Conservation (phyloP, 2,888 invertebrate species). For the Himalopsyche tibetana region DNA sequence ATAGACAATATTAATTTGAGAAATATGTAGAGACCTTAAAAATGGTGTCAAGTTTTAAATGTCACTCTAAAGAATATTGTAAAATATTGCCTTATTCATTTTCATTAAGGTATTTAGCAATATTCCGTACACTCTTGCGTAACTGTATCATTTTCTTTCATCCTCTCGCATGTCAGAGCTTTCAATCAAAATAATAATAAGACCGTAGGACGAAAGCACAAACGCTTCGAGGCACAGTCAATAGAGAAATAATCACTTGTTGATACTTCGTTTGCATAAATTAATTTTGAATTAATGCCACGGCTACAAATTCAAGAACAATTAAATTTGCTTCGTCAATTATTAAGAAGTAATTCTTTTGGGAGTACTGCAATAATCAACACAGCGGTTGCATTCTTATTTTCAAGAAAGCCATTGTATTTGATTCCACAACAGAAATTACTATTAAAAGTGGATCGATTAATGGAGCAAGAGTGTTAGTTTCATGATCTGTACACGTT, state of each 20-base stretch:
- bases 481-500: too few species aligned
- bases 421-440: too few species aligned
- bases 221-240: constrained; percentile 22
- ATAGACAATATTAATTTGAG: too few species aligned
- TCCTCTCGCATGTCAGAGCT: constrained; percentile 10
- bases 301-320: neutral
- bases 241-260: constrained; percentile 55
- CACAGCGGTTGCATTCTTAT: neutral
- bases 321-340: neutral
- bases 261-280: constrained; percentile 61
- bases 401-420: too few species aligned
- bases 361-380: neutral
- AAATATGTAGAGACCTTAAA: too few species aligned
- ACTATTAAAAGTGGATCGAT: too few species aligned
- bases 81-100: too few species aligned
- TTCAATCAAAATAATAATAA: constrained; percentile 45
- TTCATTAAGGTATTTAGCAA: too few species aligned
- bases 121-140: neutral
- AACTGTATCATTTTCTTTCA: neutral
- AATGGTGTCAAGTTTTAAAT: too few species aligned
- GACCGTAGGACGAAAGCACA: constrained; percentile 15
- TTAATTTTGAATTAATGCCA: constrained; percentile 45
- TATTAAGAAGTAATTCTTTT: neutral
- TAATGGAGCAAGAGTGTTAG: too few species aligned
- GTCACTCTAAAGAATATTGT: too few species aligned